Percentiles rank a stretch among this genome's conserved stretches.
Evolutionary conservation across 35 echinoderm and acorn worm genomes (phyloP).

Genomic region (Apostichopus californicus): DNA sequence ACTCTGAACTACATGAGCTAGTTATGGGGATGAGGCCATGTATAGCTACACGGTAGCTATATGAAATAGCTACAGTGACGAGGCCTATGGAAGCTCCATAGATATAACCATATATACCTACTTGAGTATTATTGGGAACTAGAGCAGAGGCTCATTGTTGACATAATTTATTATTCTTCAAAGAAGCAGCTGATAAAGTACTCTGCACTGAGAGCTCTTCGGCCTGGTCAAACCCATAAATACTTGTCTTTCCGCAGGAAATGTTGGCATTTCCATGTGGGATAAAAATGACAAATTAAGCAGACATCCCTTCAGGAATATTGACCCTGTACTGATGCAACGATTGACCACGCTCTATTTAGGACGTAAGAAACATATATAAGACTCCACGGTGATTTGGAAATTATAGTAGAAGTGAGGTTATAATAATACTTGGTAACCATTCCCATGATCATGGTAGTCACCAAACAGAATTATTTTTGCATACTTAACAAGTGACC

Average conservation of each 20-base stretch:
- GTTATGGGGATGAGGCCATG: too few species aligned
- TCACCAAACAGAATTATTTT: too few species aligned
- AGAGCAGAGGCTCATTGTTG: too few species aligned
- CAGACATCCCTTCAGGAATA: not conserved
- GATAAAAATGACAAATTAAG: not conserved
- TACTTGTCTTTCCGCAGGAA: not conserved
- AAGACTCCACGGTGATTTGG: not conserved
- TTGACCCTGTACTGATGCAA: not conserved
- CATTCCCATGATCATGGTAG: not conserved
- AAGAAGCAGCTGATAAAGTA: not conserved
- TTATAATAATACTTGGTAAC: not conserved
- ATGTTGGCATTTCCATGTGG: not conserved
- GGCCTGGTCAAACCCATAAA: not conserved
- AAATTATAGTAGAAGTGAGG: not conserved
- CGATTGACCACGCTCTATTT: not conserved
- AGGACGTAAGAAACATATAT: not conserved
- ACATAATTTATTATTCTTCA: too few species aligned
- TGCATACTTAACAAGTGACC: too few species aligned
- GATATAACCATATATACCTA: too few species aligned
- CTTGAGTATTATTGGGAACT: too few species aligned
- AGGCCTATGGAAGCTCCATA: too few species aligned
- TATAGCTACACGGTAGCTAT: too few species aligned
- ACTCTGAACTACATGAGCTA: too few species aligned
- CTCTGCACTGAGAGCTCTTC: not conserved
- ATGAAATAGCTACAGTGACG: too few species aligned